A percentile compares a stretch with the other conserved stretches of the same genome.
phyloP scores from a whole-genome alignment of 2,888 invertebrate genomes.

The Seladonia tumulorum region DNA sequence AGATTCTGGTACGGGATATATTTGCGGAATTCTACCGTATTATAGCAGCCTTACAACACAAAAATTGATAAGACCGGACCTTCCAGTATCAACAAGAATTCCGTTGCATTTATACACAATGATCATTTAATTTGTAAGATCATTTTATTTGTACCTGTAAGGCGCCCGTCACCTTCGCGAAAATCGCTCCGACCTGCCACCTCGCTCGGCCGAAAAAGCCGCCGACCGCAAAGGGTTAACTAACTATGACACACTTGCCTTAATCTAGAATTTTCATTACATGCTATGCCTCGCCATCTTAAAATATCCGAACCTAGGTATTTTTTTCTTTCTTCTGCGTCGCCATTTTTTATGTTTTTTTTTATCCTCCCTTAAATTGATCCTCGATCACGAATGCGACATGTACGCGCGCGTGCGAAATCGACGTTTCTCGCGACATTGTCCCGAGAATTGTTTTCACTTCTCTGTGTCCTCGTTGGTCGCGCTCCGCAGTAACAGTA shows the following conservation, averaged over 20 bases:
- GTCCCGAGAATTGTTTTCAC: constrained; percentile 8
- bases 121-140: too few species aligned
- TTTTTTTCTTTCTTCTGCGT: constrained; percentile 38
- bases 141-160: too few species aligned
- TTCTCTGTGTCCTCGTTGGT: constrained; percentile 43
- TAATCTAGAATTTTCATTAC: constrained; percentile 82
- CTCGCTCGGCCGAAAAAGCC: too few species aligned
- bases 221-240: too few species aligned
- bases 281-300: constrained; percentile 77
- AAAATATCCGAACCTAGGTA: constrained; percentile 70
- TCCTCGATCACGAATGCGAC: constrained; percentile 55
- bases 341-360: constrained; percentile 11
- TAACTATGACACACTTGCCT: constrained; percentile 86
- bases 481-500: constrained; percentile 61
- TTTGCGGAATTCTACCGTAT: too few species aligned
- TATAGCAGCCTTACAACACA: too few species aligned
- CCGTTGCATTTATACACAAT: too few species aligned
- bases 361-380: constrained; percentile 51
- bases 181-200: too few species aligned
- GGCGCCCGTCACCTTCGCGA: too few species aligned
- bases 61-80: too few species aligned
- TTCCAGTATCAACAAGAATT: too few species aligned
- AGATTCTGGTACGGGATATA: too few species aligned
- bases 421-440: constrained; percentile 35
- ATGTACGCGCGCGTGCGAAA: constrained; percentile 19